These are phyloP conservation scores for Taenioides sp. DNA, from an alignment of 2,797 vertebrate genomes.

Conservation along the genomic window DNA sequence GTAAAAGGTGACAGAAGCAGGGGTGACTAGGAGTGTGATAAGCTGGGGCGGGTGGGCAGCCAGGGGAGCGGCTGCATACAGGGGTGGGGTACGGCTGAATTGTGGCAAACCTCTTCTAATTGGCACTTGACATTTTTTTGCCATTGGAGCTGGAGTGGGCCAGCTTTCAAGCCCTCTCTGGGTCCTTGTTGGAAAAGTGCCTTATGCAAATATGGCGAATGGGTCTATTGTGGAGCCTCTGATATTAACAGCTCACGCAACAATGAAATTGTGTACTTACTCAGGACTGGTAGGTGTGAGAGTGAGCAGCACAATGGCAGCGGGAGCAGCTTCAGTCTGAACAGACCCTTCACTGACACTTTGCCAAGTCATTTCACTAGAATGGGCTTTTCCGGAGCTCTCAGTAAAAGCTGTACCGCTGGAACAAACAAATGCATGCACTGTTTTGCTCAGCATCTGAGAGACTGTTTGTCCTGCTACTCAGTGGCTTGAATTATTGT, in stretches of 20 bases:
- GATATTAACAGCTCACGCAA: constrained; percentile 81
- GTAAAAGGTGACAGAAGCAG: constrained; percentile 61
- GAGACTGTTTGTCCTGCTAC: constrained; percentile 55
- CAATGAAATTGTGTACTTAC: constrained; percentile 76
- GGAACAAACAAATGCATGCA: constrained; percentile 64
- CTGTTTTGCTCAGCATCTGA: constrained; percentile 50
- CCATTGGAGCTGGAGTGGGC: constrained; percentile 79
- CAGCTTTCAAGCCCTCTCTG: constrained; percentile 80
- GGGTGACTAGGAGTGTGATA: constrained; percentile 74
- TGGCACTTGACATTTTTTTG: constrained; percentile 86
- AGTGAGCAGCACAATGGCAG: constrained; percentile 71
- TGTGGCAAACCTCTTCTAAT: constrained; percentile 84
- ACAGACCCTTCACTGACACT: constrained; percentile 74
- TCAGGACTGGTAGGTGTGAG: constrained; percentile 75
- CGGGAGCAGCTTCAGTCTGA: constrained; percentile 71
- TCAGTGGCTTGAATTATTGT: constrained; percentile 59
- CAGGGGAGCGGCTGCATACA: constrained; percentile 67
- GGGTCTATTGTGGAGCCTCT: constrained; percentile 77
- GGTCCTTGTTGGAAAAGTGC: constrained; percentile 83
- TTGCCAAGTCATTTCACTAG: constrained; percentile 70
- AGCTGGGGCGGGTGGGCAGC: constrained; percentile 68
- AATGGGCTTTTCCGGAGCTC: constrained; percentile 62
- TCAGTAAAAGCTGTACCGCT: constrained; percentile 64
- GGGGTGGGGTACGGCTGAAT: constrained; percentile 78
- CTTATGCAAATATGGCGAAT: constrained; percentile 83